Evolutionary conservation across 2,113 vertebrate species (phyloP).

Genomic region (Lampris incognitus): DNA sequence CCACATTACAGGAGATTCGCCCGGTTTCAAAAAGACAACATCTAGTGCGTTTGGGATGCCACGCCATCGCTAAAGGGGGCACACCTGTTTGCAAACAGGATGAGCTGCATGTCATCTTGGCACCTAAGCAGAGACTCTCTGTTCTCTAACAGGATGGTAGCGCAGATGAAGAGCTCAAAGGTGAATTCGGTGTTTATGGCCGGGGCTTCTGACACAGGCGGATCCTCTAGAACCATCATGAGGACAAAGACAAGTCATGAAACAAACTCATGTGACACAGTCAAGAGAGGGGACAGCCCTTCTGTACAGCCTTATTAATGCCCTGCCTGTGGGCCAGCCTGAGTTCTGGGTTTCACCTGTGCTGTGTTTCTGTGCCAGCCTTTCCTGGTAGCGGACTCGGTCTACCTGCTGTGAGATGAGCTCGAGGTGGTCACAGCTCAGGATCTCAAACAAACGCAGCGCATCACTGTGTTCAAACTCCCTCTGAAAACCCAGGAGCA

Average conservation of each 20-base stretch:
- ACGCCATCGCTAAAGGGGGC: not conserved
- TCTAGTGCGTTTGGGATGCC: not conserved
- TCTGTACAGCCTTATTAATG: not conserved
- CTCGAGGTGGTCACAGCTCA: slow-evolving; percentile 84
- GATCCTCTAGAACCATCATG: slow-evolving; percentile 63
- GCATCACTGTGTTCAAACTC: slow-evolving; percentile 85
- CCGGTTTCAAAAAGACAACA: slow-evolving; percentile 2
- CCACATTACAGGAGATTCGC: not conserved
- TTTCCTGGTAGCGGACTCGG: slow-evolving; percentile 76
- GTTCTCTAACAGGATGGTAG: slow-evolving; percentile 83
- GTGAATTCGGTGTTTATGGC: slow-evolving; percentile 83
- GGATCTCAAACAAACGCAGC: slow-evolving; percentile 85
- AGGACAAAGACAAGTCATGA: slow-evolving; percentile 2
- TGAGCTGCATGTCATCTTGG: slow-evolving; percentile 79
- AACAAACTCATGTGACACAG: slow-evolving; percentile 1
- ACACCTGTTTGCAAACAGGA: slow-evolving; percentile 83
- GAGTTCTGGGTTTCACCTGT: slow-evolving; percentile 61
- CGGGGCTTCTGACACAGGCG: slow-evolving; percentile 54
- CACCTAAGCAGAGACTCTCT: slow-evolving; percentile 77
- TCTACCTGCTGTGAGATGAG: slow-evolving; percentile 84
- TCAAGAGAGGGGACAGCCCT: not conserved
- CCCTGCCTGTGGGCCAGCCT: not conserved
- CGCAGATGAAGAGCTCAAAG: slow-evolving; percentile 86
- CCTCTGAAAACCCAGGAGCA: slow-evolving; percentile 86
- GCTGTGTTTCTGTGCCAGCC: slow-evolving; percentile 69